Percentiles rank a stretch among this genome's conserved stretches.
phyloP scores from a whole-genome alignment of 1,140 invertebrate species.

The Ectropis grisescens region DNA sequence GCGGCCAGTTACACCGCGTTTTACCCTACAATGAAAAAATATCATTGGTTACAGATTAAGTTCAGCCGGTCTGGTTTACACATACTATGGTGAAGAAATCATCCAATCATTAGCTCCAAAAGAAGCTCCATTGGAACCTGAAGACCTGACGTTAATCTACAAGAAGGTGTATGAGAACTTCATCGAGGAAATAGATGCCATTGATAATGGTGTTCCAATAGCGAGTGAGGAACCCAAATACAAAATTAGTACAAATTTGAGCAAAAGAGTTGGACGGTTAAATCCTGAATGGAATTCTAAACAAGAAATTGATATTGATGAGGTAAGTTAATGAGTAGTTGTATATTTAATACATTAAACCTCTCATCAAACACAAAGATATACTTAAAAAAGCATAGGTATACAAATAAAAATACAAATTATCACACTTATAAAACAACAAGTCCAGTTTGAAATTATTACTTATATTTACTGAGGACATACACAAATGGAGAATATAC shows the following conservation, averaged over 20 bases:
- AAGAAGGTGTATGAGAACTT: conserved; percentile 91
- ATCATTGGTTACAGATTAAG: conserved; percentile 80
- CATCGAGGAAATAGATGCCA: conserved; percentile 95
- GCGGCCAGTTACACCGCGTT: no score
- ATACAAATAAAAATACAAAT: no score
- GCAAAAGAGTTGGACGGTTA: conserved; percentile 80
- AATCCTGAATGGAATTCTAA: conserved; percentile 92
- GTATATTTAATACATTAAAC: no score
- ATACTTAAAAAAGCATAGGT: no score
- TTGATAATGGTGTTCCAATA: conserved; percentile 95
- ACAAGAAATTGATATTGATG: conserved; percentile 66
- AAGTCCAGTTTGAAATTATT: no score
- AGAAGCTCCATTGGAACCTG: conserved; percentile 57
- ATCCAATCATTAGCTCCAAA: conserved; percentile 72
- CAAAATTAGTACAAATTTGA: conserved; percentile 83
- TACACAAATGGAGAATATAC: no score
- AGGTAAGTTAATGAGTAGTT: no score
- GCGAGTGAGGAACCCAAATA: conserved; percentile 84
- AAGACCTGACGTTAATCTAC: conserved; percentile 77
- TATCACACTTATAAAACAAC: no score
- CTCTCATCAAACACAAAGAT: no score
- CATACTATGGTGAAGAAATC: conserved; percentile 89
- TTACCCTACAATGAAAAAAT: no score
- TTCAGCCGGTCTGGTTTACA: conserved; percentile 95
- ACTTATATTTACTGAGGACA: no score